A percentile compares a stretch with the other conserved stretches of the same genome.
phyloP scores from a whole-genome alignment of 2,113 vertebrate species.

The Hydropotes inermis region DNA sequence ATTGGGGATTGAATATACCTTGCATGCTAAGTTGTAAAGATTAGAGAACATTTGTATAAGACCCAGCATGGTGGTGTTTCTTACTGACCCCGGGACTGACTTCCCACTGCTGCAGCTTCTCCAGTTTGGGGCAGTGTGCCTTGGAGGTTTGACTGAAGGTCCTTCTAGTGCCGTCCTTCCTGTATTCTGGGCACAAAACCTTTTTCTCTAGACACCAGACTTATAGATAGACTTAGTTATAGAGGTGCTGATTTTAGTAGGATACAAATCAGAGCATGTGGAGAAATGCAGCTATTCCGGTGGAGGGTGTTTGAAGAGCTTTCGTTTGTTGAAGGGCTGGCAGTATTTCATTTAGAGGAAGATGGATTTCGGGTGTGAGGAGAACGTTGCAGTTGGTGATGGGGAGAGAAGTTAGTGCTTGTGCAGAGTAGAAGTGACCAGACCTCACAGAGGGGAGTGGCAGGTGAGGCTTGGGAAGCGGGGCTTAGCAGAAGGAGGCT shows the following conservation, averaged over 20 bases:
- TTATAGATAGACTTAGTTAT: fast-evolving
- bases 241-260: not conserved
- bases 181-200: not conserved
- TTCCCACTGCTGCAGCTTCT: not conserved
- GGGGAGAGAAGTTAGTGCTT: not conserved
- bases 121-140: not conserved
- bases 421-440: not conserved
- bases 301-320: not conserved
- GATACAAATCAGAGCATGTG: not conserved
- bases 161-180: not conserved
- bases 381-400: not conserved
- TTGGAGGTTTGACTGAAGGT: not conserved
- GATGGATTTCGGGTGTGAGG: not conserved
- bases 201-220: not conserved
- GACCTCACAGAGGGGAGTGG: not conserved
- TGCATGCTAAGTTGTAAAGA: not conserved
- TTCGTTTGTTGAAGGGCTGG: not conserved
- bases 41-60: not conserved
- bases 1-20: not conserved
- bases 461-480: not conserved
- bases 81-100: not conserved
- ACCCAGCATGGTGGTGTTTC: not conserved
- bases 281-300: not conserved
- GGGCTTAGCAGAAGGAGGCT: not conserved
- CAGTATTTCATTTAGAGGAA: not conserved